phyloP scores from a whole-genome alignment of 2,113 vertebrate species.

The Baryphthengus martii region DNA sequence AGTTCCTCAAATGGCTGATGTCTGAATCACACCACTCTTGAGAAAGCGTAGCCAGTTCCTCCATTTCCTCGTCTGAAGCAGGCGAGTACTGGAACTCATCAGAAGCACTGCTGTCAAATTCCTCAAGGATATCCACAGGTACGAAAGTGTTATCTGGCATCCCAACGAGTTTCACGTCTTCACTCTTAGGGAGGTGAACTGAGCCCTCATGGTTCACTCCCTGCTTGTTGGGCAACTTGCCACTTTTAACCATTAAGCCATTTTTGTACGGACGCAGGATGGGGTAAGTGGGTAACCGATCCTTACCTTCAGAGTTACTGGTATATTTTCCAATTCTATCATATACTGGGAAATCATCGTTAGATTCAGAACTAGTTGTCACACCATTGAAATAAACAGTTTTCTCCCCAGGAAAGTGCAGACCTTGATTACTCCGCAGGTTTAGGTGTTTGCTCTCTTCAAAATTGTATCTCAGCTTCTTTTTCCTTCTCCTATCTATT shows the following conservation, averaged over 20 bases:
- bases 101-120: slow-evolving; percentile 84
- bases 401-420: neutral
- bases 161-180: slow-evolving; percentile 12
- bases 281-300: slow-evolving; percentile 4
- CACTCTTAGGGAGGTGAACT: slow-evolving; percentile 60
- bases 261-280: slow-evolving; percentile 81
- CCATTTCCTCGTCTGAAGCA: slow-evolving; percentile 83
- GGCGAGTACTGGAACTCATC: slow-evolving; percentile 83
- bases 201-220: slow-evolving; percentile 49
- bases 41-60: slow-evolving; percentile 71
- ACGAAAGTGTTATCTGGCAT: slow-evolving; percentile 32
- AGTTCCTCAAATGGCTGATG: slow-evolving; percentile 7
- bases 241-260: slow-evolving; percentile 86
- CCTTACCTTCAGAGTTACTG: slow-evolving; percentile 14
- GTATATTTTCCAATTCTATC: neutral
- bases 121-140: slow-evolving; percentile 62
- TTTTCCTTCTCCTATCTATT: slow-evolving; percentile 83
- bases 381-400: neutral
- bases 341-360: neutral
- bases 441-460: slow-evolving; percentile 6
- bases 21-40: slow-evolving; percentile 41
- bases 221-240: slow-evolving; percentile 73
- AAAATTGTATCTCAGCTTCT: slow-evolving; percentile 71
- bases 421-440: neutral
- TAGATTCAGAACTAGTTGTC: neutral